Evolutionary conservation across 1,140 invertebrate genomes (phyloP), one percentile per base, ranked within the genome.

Genomic region (Teleogryllus occipitalis): DNA sequence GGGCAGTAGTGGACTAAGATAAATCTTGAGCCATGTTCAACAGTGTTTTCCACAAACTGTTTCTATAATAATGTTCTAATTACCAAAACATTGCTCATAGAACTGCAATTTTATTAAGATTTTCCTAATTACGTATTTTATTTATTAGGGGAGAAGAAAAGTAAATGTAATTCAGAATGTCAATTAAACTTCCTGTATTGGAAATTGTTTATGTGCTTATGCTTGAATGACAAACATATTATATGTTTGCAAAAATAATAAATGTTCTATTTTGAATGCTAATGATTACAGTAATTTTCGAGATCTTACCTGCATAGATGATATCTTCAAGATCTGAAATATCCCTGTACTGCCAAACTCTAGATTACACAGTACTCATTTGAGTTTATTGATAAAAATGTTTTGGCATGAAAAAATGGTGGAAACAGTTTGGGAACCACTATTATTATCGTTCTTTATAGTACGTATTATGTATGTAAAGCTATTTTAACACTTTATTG

Each of bases 41-140:
- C 54, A 65, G 54, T 65, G 54, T 65, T 65, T 65, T 65, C 54
- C 54, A 65, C 54, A 65, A 65, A 65, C 54, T 65, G 54, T 18
- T 65, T 65, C 54, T 65, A 10, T 65, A 65, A 65, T 65, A 65
- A 18, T 14, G 18, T 65, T 65, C 18, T 10, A 65, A 65, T 10
- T 65, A 14, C 54, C 54, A 65, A 65, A 65, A 65, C 18, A 65
- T 65, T 65, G 54, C 18, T 14, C 54, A 65, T 18, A 65, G 54
- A 65, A 14, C 10, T 65, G 10, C 54, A 14, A 65, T 65, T 65
- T 65, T 18, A 14, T 65, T 65, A 65, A 65, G 54, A 14, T 65
- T 10, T 14, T 65, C 54, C 18, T 14, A 65, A 14, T 14, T 65
- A 65, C 54, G 27, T 39, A 65, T 65, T 65, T 65, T 65, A 14